Percentiles rank a stretch among this genome's conserved stretches.
Conservation (phyloP, 2,888 invertebrate genomes). For the Notocelia uddmanniana region DNA sequence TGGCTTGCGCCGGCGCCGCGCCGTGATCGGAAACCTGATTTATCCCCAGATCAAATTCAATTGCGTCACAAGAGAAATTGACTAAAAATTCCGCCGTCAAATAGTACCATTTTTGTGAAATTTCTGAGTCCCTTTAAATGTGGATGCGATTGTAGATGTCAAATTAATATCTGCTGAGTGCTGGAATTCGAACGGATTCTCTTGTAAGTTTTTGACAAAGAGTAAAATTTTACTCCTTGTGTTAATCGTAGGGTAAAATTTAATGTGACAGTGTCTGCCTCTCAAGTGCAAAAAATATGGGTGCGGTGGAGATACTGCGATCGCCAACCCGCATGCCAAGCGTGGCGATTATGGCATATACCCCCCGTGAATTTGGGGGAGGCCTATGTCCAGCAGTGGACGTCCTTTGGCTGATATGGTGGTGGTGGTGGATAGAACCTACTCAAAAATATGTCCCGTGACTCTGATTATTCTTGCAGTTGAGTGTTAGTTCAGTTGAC, state of each 20-base stretch:
- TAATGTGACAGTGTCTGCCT: background rate
- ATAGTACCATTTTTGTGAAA: conserved; percentile 53
- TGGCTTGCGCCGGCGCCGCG: conserved; percentile 59
- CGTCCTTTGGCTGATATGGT: no score
- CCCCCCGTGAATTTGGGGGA: no score
- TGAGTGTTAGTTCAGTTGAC: no score
- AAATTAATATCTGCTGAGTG: conserved; percentile 14
- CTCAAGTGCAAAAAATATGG: no score
- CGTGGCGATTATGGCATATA: no score
- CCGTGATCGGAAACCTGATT: conserved; percentile 80
- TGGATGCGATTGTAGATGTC: conserved; percentile 12
- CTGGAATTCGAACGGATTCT: conserved; percentile 7
- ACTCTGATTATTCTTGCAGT: no score
- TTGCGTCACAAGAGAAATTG: conserved; percentile 79
- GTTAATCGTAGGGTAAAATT: background rate
- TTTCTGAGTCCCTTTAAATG: conserved; percentile 25
- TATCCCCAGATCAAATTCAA: conserved; percentile 80
- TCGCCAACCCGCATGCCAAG: no score
- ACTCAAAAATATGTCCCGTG: no score
- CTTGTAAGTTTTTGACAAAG: background rate
- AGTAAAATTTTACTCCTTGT: background rate
- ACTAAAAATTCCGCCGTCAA: conserved; percentile 78
- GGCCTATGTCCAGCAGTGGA: no score
- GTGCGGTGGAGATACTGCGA: no score
- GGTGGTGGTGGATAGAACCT: no score